Conservation (phyloP, 2,113 vertebrate genomes). For the Thinocorus orbignyianus region DNA sequence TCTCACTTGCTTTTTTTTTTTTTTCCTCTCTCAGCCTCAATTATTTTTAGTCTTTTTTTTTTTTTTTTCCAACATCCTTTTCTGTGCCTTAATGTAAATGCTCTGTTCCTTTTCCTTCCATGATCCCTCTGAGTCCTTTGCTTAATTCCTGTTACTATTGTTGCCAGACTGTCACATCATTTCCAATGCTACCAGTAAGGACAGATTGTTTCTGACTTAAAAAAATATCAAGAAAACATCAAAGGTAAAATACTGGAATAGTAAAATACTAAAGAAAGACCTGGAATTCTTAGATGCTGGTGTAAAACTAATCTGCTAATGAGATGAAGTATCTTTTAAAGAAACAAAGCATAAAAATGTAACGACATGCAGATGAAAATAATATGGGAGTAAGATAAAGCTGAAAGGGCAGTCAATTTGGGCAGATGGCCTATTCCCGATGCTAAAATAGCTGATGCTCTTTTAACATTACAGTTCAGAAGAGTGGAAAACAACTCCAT, state of each 20-base stretch:
- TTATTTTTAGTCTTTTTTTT: background rate
- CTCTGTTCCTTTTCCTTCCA: background rate
- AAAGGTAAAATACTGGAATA: background rate
- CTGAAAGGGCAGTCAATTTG: conserved; percentile 9
- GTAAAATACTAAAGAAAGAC: background rate
- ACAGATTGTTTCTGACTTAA: conserved; percentile 11
- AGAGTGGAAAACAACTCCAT: conserved; percentile 61
- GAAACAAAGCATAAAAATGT: conserved; percentile 1
- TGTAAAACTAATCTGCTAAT: background rate
- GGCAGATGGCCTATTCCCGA: conserved; percentile 62
- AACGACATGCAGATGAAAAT: conserved; percentile 11
- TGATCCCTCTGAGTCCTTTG: background rate
- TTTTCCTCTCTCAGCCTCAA: background rate
- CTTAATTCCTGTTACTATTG: background rate
- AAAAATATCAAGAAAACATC: background rate
- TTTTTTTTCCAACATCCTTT: background rate
- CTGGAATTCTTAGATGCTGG: background rate
- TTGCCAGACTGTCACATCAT: background rate
- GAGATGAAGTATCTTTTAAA: background rate
- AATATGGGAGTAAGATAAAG: background rate
- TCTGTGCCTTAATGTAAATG: background rate
- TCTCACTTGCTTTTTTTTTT: background rate
- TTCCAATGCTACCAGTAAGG: background rate
- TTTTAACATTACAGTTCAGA: conserved; percentile 47
- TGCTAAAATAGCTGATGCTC: conserved; percentile 60